Conservation (phyloP, 2,888 invertebrate species). For the Caenorhabditis angaria region DNA sequence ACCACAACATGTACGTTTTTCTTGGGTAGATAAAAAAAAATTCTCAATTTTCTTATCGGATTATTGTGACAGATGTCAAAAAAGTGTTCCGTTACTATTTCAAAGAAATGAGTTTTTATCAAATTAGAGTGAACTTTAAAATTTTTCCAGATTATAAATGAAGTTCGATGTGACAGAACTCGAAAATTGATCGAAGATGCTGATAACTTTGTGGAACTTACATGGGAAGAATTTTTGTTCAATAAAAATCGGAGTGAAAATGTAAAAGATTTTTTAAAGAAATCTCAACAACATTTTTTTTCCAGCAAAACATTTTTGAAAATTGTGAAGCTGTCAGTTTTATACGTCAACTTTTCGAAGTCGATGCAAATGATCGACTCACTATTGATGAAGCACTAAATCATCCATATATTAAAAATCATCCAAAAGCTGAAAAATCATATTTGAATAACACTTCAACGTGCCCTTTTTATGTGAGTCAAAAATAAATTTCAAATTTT, state of each 20-base stretch:
- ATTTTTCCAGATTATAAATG: constrained; percentile 56
- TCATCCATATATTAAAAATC: constrained; percentile 53
- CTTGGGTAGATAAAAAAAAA: background rate
- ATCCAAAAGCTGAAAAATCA: background rate
- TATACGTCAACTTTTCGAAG: constrained; percentile 50
- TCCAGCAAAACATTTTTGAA: constrained; percentile 28
- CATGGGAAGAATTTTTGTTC: constrained; percentile 34
- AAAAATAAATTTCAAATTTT: too few species aligned
- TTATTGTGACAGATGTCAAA: background rate
- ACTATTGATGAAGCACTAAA: constrained; percentile 59
- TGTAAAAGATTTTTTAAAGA: constrained; percentile 1
- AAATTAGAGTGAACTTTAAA: background rate
- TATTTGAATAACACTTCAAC: background rate
- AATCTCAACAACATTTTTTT: background rate
- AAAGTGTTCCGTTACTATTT: background rate
- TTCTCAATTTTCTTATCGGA: background rate
- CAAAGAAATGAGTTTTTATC: background rate
- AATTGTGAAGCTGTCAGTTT: constrained; percentile 57
- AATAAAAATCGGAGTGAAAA: constrained; percentile 18
- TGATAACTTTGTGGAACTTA: constrained; percentile 14
- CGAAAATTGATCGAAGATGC: constrained; percentile 55
- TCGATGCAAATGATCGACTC: constrained; percentile 55
- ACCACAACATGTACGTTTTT: constrained; percentile 50
- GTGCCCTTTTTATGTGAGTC: constrained; percentile 39
- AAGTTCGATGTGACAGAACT: constrained; percentile 66